These are phyloP conservation scores for Mesodorylaimus sp. DNA, from an alignment of 2,888 invertebrate genomes.

Conservation along the genomic window DNA sequence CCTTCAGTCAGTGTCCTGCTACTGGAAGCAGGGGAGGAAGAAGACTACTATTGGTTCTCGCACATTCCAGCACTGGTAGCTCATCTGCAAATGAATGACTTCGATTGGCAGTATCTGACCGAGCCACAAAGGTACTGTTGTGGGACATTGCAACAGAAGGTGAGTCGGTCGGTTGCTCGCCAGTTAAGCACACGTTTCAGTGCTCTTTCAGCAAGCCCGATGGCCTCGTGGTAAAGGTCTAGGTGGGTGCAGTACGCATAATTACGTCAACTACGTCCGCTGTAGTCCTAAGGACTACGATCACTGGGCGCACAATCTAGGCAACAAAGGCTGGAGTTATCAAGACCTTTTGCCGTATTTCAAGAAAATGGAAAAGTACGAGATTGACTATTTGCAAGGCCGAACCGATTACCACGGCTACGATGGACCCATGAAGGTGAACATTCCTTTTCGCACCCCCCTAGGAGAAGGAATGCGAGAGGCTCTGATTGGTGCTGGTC, in stretches of 20 bases:
- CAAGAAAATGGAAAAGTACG: constrained; percentile 16
- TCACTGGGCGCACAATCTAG: constrained; percentile 16
- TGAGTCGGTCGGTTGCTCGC: no score
- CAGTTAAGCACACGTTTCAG: no score
- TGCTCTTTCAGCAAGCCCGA: constrained; percentile 16
- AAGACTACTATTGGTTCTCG: neutral
- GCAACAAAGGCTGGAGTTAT: constrained; percentile 20
- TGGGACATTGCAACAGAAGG: constrained; percentile 16
- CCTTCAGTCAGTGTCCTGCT: constrained; percentile 19
- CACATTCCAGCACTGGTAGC: constrained; percentile 17
- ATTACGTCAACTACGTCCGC: constrained; percentile 24
- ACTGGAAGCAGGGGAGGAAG: constrained; percentile 12
- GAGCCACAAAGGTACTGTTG: constrained; percentile 20
- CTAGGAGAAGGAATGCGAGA: neutral
- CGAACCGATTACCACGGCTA: neutral
- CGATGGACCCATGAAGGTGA: neutral
- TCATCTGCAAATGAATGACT: constrained; percentile 14
- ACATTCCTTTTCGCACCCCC: neutral
- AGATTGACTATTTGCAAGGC: no score
- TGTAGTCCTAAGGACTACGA: constrained; percentile 21
- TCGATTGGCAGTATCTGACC: constrained; percentile 23
- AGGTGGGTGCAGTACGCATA: constrained; percentile 25
- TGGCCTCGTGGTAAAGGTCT: constrained; percentile 26
- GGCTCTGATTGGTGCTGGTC: neutral
- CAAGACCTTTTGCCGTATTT: constrained; percentile 27